These are phyloP conservation scores for Ophioderma brevispina DNA, from an alignment of 35 echinoderm and acorn worm species.

Conservation along the genomic window DNA sequence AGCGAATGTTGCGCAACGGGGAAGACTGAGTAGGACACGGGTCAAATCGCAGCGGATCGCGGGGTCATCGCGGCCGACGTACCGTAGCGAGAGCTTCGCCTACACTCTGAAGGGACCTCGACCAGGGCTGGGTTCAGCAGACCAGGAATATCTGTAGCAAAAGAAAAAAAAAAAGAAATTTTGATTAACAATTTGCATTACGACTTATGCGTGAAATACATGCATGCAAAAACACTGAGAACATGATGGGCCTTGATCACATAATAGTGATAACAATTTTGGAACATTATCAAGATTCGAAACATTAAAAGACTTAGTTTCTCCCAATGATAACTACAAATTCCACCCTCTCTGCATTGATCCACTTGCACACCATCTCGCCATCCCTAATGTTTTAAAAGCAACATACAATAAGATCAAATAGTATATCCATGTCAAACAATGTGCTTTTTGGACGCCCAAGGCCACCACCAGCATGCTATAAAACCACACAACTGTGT, in stretches of 20 bases:
- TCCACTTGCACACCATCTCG: too few relatives aligned
- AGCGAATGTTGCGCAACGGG: constrained; percentile 89
- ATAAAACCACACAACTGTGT: background rate
- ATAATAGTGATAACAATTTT: too few relatives aligned
- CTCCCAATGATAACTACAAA: too few relatives aligned
- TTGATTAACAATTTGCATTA: too few relatives aligned
- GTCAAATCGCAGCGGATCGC: constrained; percentile 91
- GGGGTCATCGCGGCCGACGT: constrained; percentile 85
- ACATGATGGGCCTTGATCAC: too few relatives aligned
- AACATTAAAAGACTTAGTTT: too few relatives aligned
- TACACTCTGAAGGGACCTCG: constrained; percentile 87
- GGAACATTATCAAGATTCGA: too few relatives aligned
- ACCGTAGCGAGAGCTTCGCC: constrained; percentile 81
- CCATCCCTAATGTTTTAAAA: too few relatives aligned
- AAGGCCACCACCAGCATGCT: background rate
- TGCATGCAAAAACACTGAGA: too few relatives aligned
- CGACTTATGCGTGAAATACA: too few relatives aligned
- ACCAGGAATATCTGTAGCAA: constrained; percentile 79
- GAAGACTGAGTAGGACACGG: constrained; percentile 83
- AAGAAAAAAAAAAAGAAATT: constrained; percentile 29
- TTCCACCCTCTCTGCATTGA: too few relatives aligned
- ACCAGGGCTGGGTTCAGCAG: constrained; percentile 76
- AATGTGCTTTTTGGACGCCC: background rate
- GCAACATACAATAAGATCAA: background rate
- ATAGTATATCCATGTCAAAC: background rate